Conservation (phyloP, 2,113 vertebrate genomes). For the Sander vitreus region DNA sequence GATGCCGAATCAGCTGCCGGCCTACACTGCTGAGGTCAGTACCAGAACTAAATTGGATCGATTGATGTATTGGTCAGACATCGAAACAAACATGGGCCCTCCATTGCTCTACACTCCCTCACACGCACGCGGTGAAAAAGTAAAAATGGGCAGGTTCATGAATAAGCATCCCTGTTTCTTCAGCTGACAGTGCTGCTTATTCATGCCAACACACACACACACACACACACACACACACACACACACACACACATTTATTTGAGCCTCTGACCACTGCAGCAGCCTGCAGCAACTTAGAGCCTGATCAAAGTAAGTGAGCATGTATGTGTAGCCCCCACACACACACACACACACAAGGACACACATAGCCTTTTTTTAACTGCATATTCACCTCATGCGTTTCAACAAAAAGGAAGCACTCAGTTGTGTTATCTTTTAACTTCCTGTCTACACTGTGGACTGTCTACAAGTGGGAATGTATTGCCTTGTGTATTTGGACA, state of each 20-base stretch:
- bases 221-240: conserved; percentile 5
- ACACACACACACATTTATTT: background rate
- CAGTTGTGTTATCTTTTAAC: too few species aligned
- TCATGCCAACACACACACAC: conserved; percentile 22
- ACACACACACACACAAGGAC: too few species aligned
- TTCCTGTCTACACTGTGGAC: too few species aligned
- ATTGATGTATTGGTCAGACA: conserved; percentile 33
- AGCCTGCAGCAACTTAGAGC: background rate
- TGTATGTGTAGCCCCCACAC: background rate
- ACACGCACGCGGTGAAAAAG: background rate
- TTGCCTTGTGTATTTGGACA: too few species aligned
- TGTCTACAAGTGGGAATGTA: too few species aligned
- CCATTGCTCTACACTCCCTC: background rate
- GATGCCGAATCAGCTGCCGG: background rate
- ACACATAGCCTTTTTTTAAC: background rate
- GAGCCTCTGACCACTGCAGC: too few species aligned
- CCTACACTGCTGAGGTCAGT: conserved; percentile 35
- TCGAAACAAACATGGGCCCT: background rate
- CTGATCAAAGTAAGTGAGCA: background rate
- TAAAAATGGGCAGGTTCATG: conserved; percentile 24
- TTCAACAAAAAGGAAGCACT: too few species aligned
- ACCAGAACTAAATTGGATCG: conserved; percentile 14
- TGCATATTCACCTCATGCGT: too few species aligned
- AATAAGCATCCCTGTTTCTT: conserved; percentile 41
- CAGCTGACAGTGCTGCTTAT: conserved; percentile 44